phyloP scores from a whole-genome alignment of 2,797 vertebrate species.

The Dromococcyx pavoninus region DNA sequence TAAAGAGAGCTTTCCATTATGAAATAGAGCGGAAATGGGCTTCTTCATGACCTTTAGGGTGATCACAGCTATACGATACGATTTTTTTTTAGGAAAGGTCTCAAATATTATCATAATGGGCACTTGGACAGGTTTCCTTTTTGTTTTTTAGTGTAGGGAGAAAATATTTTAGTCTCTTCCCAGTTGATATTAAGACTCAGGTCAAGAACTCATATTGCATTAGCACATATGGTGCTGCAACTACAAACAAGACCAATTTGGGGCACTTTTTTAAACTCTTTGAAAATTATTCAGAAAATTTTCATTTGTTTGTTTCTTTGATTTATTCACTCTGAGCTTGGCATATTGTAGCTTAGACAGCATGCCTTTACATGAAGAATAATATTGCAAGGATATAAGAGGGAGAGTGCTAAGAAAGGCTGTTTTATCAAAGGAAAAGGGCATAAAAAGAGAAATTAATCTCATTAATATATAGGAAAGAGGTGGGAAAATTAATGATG shows the following conservation, averaged over 20 bases:
- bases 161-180: not conserved
- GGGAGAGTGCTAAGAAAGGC: not conserved
- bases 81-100: not conserved
- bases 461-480: slow-evolving; percentile 6
- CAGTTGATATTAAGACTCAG: not conserved
- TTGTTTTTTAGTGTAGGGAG: not conserved
- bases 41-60: not conserved
- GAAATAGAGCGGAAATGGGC: not conserved
- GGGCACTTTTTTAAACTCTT: not conserved
- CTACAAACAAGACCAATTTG: not conserved
- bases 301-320: not conserved
- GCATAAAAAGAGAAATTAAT: not conserved
- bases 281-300: not conserved
- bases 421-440: not conserved
- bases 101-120: not conserved
- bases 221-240: not conserved
- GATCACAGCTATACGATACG: not conserved
- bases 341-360: not conserved
- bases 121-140: too few species aligned
- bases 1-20: not conserved
- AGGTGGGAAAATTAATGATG: slow-evolving; percentile 26
- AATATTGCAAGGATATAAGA: not conserved
- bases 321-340: not conserved
- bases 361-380: not conserved
- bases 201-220: not conserved